A percentile compares a stretch with the other conserved stretches of the same genome.
phyloP scores from a whole-genome alignment of 2,888 invertebrate species.

The Zeuzera pyrina region DNA sequence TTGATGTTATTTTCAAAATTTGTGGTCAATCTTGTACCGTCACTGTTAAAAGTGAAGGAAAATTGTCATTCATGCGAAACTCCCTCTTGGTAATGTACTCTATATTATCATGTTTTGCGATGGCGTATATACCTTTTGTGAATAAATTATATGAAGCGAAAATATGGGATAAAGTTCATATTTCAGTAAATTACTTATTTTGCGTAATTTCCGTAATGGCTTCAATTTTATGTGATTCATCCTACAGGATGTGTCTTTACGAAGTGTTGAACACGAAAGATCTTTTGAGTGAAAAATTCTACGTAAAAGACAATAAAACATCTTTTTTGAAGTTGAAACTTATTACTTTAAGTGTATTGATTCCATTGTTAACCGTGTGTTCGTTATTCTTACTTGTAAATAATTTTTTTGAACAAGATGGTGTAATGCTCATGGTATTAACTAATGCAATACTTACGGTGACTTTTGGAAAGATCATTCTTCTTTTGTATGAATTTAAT shows the following conservation, averaged over 20 bases:
- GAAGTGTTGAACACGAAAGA: not conserved
- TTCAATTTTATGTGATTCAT: not conserved
- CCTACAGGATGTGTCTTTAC: not conserved
- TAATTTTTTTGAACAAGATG: too few relatives aligned
- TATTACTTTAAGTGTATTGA: not conserved
- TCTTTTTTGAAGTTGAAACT: not conserved
- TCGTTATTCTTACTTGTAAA: not conserved
- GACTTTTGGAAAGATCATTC: not conserved
- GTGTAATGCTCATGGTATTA: too few relatives aligned
- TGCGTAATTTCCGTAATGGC: not conserved
- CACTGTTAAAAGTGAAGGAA: not conserved
- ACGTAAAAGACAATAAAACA: not conserved
- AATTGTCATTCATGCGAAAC: not conserved
- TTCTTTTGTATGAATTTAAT: not conserved
- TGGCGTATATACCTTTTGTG: not conserved
- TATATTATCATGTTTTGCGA: not conserved
- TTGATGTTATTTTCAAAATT: not conserved
- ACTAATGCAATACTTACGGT: too few relatives aligned
- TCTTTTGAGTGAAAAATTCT: not conserved
- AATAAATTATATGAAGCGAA: not conserved
- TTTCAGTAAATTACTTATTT: not conserved
- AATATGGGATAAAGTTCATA: not conserved
- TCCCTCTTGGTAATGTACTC: not conserved
- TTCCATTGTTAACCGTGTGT: not conserved
- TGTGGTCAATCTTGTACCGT: not conserved